Conservation (phyloP, 2,888 invertebrate species). For the Crematogaster levior region DNA sequence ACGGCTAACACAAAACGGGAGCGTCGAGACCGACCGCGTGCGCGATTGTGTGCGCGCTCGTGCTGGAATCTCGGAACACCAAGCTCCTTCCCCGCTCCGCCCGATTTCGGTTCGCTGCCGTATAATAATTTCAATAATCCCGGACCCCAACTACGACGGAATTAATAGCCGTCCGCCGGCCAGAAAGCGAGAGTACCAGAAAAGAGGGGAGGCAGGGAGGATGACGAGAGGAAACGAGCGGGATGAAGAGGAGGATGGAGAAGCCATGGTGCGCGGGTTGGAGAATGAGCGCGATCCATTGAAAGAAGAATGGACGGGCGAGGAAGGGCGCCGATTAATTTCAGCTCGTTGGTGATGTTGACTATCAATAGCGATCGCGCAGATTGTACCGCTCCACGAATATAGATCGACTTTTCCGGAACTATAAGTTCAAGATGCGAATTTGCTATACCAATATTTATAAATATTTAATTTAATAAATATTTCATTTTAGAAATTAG, state of each 20-base stretch:
- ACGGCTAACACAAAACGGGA: conserved; percentile 49
- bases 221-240: conserved; percentile 16
- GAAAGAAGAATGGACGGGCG: conserved; percentile 55
- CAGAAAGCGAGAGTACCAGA: conserved; percentile 50
- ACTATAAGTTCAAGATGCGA: not conserved
- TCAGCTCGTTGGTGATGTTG: conserved; percentile 65
- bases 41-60: conserved; percentile 67
- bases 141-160: conserved; percentile 74
- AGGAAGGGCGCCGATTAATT: conserved; percentile 75
- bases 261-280: not conserved
- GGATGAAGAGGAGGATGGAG: conserved; percentile 40
- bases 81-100: conserved; percentile 57
- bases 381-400: not conserved
- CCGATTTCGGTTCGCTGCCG: conserved; percentile 78
- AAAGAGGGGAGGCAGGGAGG: conserved; percentile 18
- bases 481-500: not conserved
- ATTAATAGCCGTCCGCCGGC: conserved; percentile 76
- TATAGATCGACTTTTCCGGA: not conserved
- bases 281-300: conserved; percentile 55
- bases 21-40: conserved; percentile 48
- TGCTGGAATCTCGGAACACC: conserved; percentile 60
- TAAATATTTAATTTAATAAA: not conserved
- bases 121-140: conserved; percentile 83
- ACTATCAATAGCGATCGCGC: conserved; percentile 19
- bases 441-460: not conserved